phyloP scores from a whole-genome alignment of 2,888 invertebrate species.

The Dichetophora obliterata region DNA sequence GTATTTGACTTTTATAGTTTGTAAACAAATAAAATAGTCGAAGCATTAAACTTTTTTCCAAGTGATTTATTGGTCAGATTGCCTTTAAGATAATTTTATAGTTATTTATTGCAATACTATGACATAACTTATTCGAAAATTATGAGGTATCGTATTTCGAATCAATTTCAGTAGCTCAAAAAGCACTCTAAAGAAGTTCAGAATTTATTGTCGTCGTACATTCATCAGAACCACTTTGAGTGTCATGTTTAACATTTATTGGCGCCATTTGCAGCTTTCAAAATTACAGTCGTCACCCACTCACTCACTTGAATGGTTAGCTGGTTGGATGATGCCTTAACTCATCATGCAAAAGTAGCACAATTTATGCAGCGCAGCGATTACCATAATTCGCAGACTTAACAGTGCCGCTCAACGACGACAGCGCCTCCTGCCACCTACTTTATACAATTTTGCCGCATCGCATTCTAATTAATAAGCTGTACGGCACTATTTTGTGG shows the following conservation, averaged over 20 bases:
- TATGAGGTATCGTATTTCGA: not conserved
- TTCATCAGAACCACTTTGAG: conserved; percentile 23
- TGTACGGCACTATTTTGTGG: conserved; percentile 37
- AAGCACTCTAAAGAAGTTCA: not conserved
- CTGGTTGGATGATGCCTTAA: too few species aligned
- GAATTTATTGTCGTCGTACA: conserved; percentile 10
- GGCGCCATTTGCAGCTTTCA: conserved; percentile 28
- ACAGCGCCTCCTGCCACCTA: not conserved
- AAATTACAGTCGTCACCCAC: not conserved
- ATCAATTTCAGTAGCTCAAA: not conserved
- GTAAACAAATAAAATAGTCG: too few species aligned
- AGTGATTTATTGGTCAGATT: not conserved
- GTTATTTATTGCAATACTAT: not conserved
- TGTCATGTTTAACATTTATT: conserved; percentile 38
- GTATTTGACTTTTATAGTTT: too few species aligned
- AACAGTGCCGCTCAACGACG: not conserved
- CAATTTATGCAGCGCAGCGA: not conserved
- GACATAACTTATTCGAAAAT: too few species aligned
- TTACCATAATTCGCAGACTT: conserved; percentile 6
- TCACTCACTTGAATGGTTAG: not conserved
- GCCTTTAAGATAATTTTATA: not conserved
- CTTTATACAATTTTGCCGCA: not conserved
- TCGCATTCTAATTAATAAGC: conserved; percentile 42
- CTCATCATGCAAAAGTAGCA: not conserved
- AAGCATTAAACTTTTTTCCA: not conserved